phyloP scores from a whole-genome alignment of 2,113 vertebrate species.

The Meriones unguiculatus region DNA sequence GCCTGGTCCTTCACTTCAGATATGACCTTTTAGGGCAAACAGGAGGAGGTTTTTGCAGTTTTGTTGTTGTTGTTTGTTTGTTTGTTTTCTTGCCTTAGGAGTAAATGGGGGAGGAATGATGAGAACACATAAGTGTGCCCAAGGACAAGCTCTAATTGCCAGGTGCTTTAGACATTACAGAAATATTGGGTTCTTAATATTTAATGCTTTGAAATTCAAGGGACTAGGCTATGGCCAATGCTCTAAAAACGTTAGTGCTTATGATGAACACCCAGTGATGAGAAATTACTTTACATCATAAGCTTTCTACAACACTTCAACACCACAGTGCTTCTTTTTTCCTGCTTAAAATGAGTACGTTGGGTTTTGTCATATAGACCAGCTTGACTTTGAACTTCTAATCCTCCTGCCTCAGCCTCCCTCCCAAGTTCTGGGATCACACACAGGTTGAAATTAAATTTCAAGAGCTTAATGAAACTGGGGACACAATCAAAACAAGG shows the following conservation, averaged over 20 bases:
- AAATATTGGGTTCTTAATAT: background rate
- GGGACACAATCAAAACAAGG: background rate
- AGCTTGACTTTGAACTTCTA: background rate
- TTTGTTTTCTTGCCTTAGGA: background rate
- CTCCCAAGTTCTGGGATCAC: background rate
- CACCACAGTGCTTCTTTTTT: background rate
- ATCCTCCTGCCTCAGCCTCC: background rate
- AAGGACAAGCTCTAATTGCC: background rate
- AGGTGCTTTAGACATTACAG: background rate
- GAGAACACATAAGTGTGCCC: background rate
- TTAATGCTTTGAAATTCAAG: background rate
- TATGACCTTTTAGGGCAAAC: conserved; percentile 13
- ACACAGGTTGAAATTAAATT: background rate
- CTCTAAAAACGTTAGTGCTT: background rate
- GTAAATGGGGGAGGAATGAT: background rate
- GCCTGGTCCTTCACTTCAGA: background rate
- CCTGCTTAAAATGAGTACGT: background rate
- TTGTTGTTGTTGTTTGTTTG: too few relatives aligned
- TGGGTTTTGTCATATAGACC: background rate
- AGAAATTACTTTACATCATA: background rate
- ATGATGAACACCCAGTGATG: background rate
- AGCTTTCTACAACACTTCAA: conserved; percentile 8
- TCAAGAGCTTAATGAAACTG: conserved; percentile 12
- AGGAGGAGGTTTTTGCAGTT: background rate
- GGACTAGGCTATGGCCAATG: background rate